Percentiles rank a stretch among this genome's conserved stretches.
Conservation (phyloP, 2,888 invertebrate genomes). For the Nomada flava region DNA sequence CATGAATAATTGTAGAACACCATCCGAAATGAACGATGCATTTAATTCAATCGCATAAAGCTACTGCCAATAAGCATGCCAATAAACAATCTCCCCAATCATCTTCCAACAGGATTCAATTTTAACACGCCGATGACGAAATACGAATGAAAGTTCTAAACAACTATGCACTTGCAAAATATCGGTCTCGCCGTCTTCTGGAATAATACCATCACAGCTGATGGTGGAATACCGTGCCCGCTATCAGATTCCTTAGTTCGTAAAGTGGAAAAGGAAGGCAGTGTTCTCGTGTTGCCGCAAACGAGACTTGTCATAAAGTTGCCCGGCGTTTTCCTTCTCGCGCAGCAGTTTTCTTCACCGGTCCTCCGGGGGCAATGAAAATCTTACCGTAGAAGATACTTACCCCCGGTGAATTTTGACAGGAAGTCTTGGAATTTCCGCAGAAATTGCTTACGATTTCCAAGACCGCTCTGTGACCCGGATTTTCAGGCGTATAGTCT, state of each 20-base stretch:
- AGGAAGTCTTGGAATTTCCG: conserved; percentile 29
- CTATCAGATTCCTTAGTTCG: conserved; percentile 23
- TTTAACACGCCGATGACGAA: too few species aligned
- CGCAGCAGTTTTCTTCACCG: conserved; percentile 20
- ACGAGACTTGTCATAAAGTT: conserved; percentile 47
- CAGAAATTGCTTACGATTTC: conserved; percentile 43
- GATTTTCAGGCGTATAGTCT: conserved; percentile 16
- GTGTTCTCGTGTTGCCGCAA: conserved; percentile 19
- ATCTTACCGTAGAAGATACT: conserved; percentile 24
- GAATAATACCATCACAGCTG: neutral
- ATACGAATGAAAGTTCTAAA: too few species aligned
- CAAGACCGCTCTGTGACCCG: conserved; percentile 30
- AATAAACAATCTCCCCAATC: too few species aligned
- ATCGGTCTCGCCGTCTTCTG: neutral
- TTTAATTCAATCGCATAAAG: too few species aligned
- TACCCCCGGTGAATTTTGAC: conserved; percentile 32
- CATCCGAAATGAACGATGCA: too few species aligned
- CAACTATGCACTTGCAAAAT: neutral
- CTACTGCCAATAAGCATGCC: too few species aligned
- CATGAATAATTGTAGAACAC: too few species aligned
- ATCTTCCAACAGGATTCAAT: too few species aligned
- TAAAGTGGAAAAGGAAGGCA: conserved; percentile 31
- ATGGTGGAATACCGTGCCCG: neutral
- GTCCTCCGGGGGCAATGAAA: conserved; percentile 21
- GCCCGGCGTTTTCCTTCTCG: conserved; percentile 13